These are phyloP conservation scores for Drosophila emarginata DNA, from an alignment of 2,888 invertebrate genomes.

Conservation along the genomic window DNA sequence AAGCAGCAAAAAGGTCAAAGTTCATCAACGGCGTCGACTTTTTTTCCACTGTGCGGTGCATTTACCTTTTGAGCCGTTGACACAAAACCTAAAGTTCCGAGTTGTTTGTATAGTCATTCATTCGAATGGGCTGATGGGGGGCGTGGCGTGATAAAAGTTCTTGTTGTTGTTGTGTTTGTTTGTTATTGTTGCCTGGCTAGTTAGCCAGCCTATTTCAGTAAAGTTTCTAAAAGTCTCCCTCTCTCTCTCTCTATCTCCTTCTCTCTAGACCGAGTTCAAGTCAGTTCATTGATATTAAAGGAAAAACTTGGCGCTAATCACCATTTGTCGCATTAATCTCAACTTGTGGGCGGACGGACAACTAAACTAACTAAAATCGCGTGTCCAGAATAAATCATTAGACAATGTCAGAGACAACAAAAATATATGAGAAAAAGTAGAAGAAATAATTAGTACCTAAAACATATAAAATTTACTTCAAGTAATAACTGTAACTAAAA, in stretches of 20 bases:
- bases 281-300: conserved; percentile 59
- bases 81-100: conserved; percentile 40
- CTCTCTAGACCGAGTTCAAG: conserved; percentile 55
- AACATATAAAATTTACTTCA: neutral
- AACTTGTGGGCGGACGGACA: neutral
- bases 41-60: conserved; percentile 43
- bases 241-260: no score
- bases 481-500: no score
- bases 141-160: conserved; percentile 31
- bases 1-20: conserved; percentile 70
- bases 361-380: conserved; percentile 7
- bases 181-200: conserved; percentile 11
- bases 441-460: neutral
- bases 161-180: conserved; percentile 15
- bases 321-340: conserved; percentile 4
- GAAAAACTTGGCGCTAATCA: conserved; percentile 33
- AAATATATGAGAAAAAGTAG: no score
- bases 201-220: conserved; percentile 6
- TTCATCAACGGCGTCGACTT: conserved; percentile 38
- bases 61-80: conserved; percentile 73
- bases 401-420: neutral
- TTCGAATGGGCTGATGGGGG: conserved; percentile 2
- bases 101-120: conserved; percentile 7
- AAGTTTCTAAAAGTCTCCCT: conserved; percentile 30
- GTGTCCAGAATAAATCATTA: conserved; percentile 7